Evolutionary conservation across 2,888 invertebrate species (phyloP).

Genomic region (Drosophila pseudotalamancana): DNA sequence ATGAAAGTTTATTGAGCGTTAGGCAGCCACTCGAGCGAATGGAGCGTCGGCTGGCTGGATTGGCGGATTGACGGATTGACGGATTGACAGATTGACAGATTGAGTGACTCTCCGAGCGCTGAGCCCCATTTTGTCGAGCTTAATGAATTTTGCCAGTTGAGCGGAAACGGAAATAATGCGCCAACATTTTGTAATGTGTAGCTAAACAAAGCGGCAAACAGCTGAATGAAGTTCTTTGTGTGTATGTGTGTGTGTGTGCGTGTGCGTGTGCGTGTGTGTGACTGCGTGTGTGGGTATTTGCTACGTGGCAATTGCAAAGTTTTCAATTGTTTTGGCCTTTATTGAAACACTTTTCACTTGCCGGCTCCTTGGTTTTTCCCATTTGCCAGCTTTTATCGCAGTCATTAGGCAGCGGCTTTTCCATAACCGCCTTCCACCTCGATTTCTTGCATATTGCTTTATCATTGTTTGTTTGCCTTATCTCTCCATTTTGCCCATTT

Average conservation of each 20-base stretch:
- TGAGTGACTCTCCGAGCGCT: slow-evolving; percentile 28
- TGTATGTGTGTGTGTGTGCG: neutral
- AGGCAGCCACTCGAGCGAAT: slow-evolving; percentile 50
- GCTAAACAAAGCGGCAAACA: slow-evolving; percentile 31
- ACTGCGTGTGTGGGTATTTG: slow-evolving; percentile 16
- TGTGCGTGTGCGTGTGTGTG: slow-evolving; percentile 11
- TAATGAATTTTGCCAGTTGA: slow-evolving; percentile 79
- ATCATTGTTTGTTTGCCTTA: slow-evolving; percentile 46
- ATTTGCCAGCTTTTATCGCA: slow-evolving; percentile 44
- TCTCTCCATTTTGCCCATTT: slow-evolving; percentile 39
- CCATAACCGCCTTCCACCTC: neutral
- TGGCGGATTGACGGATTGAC: slow-evolving; percentile 27
- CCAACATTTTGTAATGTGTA: slow-evolving; percentile 56
- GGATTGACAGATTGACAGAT: slow-evolving; percentile 36
- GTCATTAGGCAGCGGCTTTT: slow-evolving; percentile 38
- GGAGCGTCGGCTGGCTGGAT: slow-evolving; percentile 28
- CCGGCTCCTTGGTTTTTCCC: slow-evolving; percentile 30
- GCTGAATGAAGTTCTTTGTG: neutral
- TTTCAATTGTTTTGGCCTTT: slow-evolving; percentile 50
- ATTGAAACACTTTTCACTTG: slow-evolving; percentile 63
- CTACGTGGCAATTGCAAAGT: slow-evolving; percentile 52
- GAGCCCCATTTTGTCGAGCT: slow-evolving; percentile 54
- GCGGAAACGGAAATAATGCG: slow-evolving; percentile 75
- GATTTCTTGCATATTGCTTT: slow-evolving; percentile 34
- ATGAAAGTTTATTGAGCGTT: slow-evolving; percentile 72